Conservation (phyloP, 1,140 invertebrate species). For the Neocloeon triangulifer region DNA sequence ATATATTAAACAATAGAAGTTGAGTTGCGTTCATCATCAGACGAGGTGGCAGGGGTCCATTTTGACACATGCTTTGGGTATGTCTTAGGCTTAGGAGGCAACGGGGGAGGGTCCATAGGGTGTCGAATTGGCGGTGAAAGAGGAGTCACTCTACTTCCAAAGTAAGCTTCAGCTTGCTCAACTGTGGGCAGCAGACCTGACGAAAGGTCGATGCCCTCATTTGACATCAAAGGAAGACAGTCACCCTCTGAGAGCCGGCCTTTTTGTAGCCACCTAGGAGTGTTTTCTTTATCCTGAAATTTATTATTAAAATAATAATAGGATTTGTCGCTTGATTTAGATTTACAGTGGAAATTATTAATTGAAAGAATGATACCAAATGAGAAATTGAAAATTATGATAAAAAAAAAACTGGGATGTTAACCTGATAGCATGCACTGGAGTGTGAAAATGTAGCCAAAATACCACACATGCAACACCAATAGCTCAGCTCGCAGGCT, state of each 20-base stretch:
- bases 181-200: slow-evolving; percentile 15
- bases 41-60: too few relatives aligned
- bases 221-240: neutral
- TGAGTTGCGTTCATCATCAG: too few relatives aligned
- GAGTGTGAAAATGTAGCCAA: neutral
- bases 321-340: neutral
- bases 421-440: neutral
- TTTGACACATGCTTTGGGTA: slow-evolving; percentile 11
- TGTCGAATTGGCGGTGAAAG: slow-evolving; percentile 12
- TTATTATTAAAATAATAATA: too few relatives aligned
- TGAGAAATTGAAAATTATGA: slow-evolving; percentile 3
- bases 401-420: neutral
- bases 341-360: neutral
- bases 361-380: neutral
- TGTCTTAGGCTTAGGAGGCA: slow-evolving; percentile 22
- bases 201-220: slow-evolving; percentile 10
- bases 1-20: too few relatives aligned
- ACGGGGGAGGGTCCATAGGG: slow-evolving; percentile 18
- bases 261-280: too few relatives aligned
- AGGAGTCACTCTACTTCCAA: slow-evolving; percentile 8
- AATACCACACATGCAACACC: neutral
- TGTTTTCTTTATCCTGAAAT: too few relatives aligned
- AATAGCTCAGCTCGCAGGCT: neutral
- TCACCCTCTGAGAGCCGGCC: neutral
- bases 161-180: slow-evolving; percentile 16